Conservation (phyloP, 2,113 vertebrate genomes). For the Elaphurus davidianus region DNA sequence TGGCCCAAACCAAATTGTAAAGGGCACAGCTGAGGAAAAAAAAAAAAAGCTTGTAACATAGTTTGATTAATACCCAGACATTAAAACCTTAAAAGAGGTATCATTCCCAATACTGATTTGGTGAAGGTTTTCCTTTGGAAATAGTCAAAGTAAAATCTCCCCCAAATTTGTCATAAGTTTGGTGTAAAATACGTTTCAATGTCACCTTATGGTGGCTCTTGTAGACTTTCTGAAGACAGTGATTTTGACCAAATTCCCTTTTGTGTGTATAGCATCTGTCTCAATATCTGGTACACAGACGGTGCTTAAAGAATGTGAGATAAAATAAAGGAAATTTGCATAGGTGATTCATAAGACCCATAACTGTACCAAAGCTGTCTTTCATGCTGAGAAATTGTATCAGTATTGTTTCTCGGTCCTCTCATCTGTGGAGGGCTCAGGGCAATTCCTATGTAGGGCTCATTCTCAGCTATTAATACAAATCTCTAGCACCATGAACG, state of each 20-base stretch:
- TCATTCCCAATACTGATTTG: background rate
- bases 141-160: background rate
- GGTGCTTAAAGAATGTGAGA: background rate
- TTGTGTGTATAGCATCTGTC: background rate
- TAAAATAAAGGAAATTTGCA: background rate
- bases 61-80: background rate
- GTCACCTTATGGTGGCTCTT: background rate
- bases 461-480: background rate
- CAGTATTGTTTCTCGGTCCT: background rate
- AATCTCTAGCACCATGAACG: background rate
- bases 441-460: background rate
- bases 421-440: background rate
- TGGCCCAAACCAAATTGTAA: background rate
- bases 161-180: background rate
- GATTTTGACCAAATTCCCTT: background rate
- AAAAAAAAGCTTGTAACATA: background rate
- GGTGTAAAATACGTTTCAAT: background rate
- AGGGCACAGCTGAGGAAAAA: background rate
- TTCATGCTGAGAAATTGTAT: background rate
- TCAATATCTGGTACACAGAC: background rate
- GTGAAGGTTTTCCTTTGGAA: background rate
- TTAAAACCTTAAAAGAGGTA: background rate
- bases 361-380: background rate
- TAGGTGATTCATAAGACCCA: background rate
- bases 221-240: background rate